Conservation (phyloP, 1,140 invertebrate genomes). For the Pemphigus obesinymphae region DNA sequence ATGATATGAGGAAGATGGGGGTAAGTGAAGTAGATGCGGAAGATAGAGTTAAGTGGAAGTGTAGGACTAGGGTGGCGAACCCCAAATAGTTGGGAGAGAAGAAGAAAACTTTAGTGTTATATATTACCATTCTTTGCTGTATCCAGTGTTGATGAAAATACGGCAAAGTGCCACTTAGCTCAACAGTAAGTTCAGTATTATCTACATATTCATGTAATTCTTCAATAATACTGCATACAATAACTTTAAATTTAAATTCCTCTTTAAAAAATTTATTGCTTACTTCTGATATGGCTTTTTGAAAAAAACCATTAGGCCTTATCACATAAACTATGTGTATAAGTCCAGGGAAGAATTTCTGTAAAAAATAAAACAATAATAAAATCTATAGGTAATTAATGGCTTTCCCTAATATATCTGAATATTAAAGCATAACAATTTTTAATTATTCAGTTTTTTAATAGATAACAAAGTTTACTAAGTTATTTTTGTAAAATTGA, state of each 20-base stretch:
- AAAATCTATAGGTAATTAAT: background rate
- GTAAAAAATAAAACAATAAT: conserved; percentile 50
- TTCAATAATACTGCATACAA: conserved; percentile 67
- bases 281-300: conserved; percentile 92
- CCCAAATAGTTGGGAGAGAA: too few relatives aligned
- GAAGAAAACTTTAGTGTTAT: too few relatives aligned
- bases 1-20: too few relatives aligned
- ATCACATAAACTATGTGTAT: conserved; percentile 90
- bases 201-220: conserved; percentile 86
- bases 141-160: conserved; percentile 96
- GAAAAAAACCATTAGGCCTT: conserved; percentile 85
- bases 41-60: too few relatives aligned
- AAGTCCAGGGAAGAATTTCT: conserved; percentile 90
- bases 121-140: conserved; percentile 85
- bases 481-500: too few relatives aligned
- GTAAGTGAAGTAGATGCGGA: too few relatives aligned
- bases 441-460: too few relatives aligned
- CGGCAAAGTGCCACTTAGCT: conserved; percentile 79
- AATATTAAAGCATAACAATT: too few relatives aligned
- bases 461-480: too few relatives aligned
- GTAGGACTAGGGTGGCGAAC: too few relatives aligned
- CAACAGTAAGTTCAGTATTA: conserved; percentile 75
- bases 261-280: conserved; percentile 91
- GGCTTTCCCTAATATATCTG: too few relatives aligned
- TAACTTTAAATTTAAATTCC: conserved; percentile 81